Evolutionary conservation across 2,888 invertebrate genomes (phyloP).

Genomic region (Agonum fuliginosum): DNA sequence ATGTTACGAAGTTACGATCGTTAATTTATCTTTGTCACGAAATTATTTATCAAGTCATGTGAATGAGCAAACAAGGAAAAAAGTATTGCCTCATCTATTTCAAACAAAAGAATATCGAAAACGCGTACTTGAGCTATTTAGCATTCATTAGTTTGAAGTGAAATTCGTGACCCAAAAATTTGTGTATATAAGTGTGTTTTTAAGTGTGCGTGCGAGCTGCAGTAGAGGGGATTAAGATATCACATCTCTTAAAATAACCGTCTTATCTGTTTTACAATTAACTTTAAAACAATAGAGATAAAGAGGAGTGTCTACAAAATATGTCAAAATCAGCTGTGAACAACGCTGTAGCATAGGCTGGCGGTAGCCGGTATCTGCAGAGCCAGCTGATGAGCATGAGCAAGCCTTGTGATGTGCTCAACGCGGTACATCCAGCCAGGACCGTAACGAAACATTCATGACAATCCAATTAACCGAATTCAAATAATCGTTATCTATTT

Average conservation of each 20-base stretch:
- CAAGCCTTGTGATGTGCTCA: conserved; percentile 10
- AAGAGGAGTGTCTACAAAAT: conserved; percentile 49
- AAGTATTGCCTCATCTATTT: conserved; percentile 29
- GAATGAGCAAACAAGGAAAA: conserved; percentile 12
- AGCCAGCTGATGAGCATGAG: conserved; percentile 44
- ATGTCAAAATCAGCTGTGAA: conserved; percentile 57
- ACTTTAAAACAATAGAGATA: conserved; percentile 53
- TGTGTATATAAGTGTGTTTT: conserved; percentile 7
- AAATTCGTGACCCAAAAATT: conserved; percentile 32
- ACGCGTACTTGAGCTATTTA: conserved; percentile 19
- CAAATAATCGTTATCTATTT: conserved; percentile 9
- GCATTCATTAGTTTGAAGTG: conserved; percentile 34
- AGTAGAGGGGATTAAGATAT: not conserved
- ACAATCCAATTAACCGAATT: not conserved
- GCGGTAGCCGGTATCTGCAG: conserved; percentile 16
- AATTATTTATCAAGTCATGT: conserved; percentile 42
- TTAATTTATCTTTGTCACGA: conserved; percentile 23
- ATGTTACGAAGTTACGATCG: not conserved
- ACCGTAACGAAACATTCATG: not conserved
- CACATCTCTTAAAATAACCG: conserved; percentile 18
- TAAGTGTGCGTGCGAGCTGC: not conserved
- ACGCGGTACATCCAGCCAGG: conserved; percentile 6
- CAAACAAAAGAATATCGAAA: conserved; percentile 14
- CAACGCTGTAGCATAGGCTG: conserved; percentile 10
- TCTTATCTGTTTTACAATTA: conserved; percentile 28